These are phyloP conservation scores for Diprion similis DNA, from an alignment of 1,140 invertebrate species.

Conservation along the genomic window DNA sequence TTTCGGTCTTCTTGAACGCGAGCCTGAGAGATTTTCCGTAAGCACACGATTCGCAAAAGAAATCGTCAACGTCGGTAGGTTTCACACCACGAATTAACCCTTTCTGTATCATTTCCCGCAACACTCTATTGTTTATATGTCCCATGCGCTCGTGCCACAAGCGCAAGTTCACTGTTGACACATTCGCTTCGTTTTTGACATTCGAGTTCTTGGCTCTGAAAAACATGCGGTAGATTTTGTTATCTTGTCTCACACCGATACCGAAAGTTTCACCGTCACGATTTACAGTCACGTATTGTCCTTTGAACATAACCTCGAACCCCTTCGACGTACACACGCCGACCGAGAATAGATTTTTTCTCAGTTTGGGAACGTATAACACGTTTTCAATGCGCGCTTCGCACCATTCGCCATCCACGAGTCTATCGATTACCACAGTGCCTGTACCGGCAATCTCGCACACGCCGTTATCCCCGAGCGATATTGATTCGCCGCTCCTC, in stretches of 20 bases:
- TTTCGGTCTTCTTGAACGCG: conserved; percentile 28
- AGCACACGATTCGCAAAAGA: conserved; percentile 33
- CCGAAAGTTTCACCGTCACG: conserved; percentile 24
- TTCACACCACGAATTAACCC: conserved; percentile 10
- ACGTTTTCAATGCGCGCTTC: conserved; percentile 8
- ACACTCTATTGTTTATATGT: conserved; percentile 9
- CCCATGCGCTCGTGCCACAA: conserved; percentile 24
- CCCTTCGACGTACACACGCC: conserved; percentile 24
- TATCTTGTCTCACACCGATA: conserved; percentile 17
- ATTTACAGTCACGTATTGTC: conserved; percentile 11
- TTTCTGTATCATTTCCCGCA: conserved; percentile 36
- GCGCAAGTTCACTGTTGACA: conserved; percentile 6
- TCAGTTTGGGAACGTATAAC: neutral
- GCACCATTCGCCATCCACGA: conserved; percentile 1
- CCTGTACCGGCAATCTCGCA: conserved; percentile 13
- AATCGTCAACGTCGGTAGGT: conserved; percentile 9
- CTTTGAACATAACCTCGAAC: conserved; percentile 21
- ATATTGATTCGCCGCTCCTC: neutral
- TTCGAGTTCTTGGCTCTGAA: neutral
- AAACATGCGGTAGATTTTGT: conserved; percentile 10
- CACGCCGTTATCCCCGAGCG: conserved; percentile 17
- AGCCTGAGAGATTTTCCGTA: conserved; percentile 30
- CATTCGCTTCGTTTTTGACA: neutral
- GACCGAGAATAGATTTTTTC: conserved; percentile 29
- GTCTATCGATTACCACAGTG: conserved; percentile 8